Conservation (phyloP, 2,888 invertebrate species). For the Acrobeloides nanus region DNA sequence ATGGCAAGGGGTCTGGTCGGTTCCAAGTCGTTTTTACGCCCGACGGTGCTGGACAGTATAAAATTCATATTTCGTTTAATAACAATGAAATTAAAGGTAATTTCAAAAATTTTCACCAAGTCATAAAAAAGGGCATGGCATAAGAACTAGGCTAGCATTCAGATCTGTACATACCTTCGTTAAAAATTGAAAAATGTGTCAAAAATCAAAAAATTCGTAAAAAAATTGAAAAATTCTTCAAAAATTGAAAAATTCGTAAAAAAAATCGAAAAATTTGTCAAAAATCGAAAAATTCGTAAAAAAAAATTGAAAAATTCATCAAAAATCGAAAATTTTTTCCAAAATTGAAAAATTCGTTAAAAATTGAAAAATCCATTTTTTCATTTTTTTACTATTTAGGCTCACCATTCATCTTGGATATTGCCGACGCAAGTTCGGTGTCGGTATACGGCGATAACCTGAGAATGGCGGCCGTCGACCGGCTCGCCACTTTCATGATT, state of each 20-base stretch:
- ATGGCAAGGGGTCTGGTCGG: conserved; percentile 54
- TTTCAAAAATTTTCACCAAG: neutral
- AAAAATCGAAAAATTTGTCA: conserved; percentile 7
- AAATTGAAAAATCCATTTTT: neutral
- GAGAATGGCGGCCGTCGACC: conserved; percentile 60
- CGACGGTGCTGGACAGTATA: conserved; percentile 62
- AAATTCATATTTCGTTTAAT: conserved; percentile 85
- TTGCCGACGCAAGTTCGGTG: conserved; percentile 58
- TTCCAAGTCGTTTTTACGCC: conserved; percentile 61
- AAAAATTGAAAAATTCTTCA: too few species aligned
- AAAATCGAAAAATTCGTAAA: conserved; percentile 3
- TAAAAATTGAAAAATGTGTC: too few species aligned
- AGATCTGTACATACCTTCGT: too few species aligned
- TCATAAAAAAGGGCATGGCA: too few species aligned
- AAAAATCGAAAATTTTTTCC: conserved; percentile 7
- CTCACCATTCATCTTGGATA: conserved; percentile 55
- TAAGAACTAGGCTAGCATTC: too few species aligned
- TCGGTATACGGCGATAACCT: conserved; percentile 64
- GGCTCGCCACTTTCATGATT: conserved; percentile 62
- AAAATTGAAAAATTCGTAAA: neutral
- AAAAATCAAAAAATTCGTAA: too few species aligned
- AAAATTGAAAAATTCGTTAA: conserved; percentile 5
- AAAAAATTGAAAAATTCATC: neutral
- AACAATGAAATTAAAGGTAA: conserved; percentile 74
- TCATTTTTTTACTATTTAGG: conserved; percentile 40